A percentile compares a stretch with the other conserved stretches of the same genome.
phyloP scores from a whole-genome alignment of 1,140 invertebrate species.

The Ostrea edulis region DNA sequence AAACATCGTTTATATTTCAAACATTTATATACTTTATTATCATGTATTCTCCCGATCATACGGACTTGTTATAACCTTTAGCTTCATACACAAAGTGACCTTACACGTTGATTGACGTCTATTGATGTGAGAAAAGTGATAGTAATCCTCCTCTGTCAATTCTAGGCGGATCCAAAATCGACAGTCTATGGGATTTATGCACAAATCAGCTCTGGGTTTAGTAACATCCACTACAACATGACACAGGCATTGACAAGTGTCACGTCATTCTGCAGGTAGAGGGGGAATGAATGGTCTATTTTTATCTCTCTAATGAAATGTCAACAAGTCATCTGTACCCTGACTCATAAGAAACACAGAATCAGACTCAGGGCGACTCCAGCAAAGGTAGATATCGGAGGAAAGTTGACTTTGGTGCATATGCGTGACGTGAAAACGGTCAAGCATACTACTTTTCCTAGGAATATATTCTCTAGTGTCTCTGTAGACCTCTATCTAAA shows the following conservation, averaged over 20 bases:
- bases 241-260: neutral
- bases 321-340: neutral
- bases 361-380: no score
- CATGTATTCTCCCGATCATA: no score
- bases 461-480: no score
- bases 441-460: no score
- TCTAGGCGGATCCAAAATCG: neutral
- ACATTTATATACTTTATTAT: no score
- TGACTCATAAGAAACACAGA: no score
- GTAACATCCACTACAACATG: neutral
- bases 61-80: no score
- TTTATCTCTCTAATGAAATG: neutral
- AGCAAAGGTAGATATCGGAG: no score
- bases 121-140: slow-evolving; percentile 24
- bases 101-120: neutral
- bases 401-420: no score
- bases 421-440: no score
- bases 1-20: no score
- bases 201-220: neutral
- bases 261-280: neutral
- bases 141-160: slow-evolving; percentile 1
- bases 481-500: no score
- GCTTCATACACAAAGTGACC: neutral
- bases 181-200: neutral
- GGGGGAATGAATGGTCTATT: neutral